These are phyloP conservation scores for Cerastis leucographa DNA, from an alignment of 2,888 invertebrate genomes.

Conservation along the genomic window DNA sequence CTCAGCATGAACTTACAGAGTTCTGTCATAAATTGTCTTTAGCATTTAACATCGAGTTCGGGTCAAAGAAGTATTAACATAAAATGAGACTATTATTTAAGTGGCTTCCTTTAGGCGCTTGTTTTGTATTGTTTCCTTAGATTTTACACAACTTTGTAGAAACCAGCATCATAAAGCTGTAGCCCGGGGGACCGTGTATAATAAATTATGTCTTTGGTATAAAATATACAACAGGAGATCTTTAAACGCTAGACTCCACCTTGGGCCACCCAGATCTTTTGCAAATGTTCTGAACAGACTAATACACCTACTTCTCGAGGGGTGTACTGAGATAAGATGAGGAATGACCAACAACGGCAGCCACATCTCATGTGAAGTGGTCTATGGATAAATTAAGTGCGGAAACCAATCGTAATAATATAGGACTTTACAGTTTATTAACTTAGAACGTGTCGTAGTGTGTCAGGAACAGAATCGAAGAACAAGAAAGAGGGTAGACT, in stretches of 20 bases:
- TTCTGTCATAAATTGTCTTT: slow-evolving; percentile 57
- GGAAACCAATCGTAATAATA: too few species aligned
- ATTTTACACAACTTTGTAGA: slow-evolving; percentile 32
- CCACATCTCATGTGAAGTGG: not conserved
- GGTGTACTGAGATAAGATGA: not conserved
- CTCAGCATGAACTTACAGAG: slow-evolving; percentile 32
- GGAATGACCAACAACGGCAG: not conserved
- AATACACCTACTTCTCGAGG: not conserved
- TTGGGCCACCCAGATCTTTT: not conserved
- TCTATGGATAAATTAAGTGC: too few species aligned
- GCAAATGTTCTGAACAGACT: not conserved
- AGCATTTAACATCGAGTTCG: slow-evolving; percentile 21
- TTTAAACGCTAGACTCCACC: not conserved
- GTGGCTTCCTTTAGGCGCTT: slow-evolving; percentile 11
- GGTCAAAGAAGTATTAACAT: slow-evolving; percentile 48
- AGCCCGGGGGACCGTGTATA: too few species aligned
- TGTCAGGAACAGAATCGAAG: too few species aligned
- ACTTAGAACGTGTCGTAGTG: too few species aligned
- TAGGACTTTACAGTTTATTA: too few species aligned
- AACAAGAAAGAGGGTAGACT: too few species aligned
- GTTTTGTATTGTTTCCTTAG: slow-evolving; percentile 27
- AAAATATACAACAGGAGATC: not conserved
- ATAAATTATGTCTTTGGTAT: not conserved
- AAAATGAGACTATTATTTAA: slow-evolving; percentile 39
- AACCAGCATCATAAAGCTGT: not conserved